Evolutionary conservation across 2,113 vertebrate species (phyloP).

Genomic region (Chloropsis cyanopogon): DNA sequence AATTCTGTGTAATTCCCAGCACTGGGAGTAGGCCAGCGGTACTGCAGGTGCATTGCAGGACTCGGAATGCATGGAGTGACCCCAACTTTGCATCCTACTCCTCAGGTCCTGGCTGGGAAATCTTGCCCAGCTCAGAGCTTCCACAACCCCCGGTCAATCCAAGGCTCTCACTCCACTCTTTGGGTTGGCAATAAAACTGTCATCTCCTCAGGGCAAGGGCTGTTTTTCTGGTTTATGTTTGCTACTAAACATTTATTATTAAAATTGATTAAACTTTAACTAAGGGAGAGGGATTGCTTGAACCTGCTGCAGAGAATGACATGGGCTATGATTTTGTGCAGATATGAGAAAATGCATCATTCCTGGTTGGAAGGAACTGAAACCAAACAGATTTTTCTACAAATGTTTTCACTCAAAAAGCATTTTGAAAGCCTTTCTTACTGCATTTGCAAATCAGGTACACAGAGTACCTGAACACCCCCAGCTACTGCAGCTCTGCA

Average conservation of each 20-base stretch:
- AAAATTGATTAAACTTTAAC: background rate
- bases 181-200: background rate
- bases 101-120: background rate
- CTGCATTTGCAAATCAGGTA: background rate
- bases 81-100: accelerated
- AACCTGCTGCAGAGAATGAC: background rate
- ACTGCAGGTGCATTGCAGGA: background rate
- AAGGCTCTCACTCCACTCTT: accelerated
- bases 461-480: background rate
- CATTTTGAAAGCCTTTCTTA: background rate
- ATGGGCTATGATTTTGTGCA: background rate
- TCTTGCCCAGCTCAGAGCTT: background rate
- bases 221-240: background rate
- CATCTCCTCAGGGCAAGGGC: background rate
- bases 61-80: accelerated
- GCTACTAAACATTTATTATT: background rate
- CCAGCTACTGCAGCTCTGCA: background rate
- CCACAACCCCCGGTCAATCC: accelerated
- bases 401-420: background rate
- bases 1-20: background rate
- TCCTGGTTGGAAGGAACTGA: background rate
- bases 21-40: accelerated
- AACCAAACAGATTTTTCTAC: background rate
- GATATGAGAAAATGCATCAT: background rate
- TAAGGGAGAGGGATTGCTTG: background rate